phyloP scores from a whole-genome alignment of 2,113 vertebrate genomes.

The Mustelus asterias region DNA sequence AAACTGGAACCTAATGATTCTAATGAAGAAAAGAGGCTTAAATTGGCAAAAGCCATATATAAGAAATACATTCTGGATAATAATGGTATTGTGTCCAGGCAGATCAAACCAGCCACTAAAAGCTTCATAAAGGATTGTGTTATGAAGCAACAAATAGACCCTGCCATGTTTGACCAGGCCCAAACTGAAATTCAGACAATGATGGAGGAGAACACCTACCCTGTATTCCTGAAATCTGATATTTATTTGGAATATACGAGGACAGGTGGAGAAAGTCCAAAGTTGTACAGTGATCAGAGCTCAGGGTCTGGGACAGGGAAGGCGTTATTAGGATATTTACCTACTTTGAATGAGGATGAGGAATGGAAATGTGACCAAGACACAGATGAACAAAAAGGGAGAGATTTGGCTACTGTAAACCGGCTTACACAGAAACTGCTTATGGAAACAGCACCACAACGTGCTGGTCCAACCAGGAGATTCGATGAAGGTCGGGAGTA shows the following conservation, averaged over 20 bases:
- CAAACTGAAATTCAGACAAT: conserved; percentile 88
- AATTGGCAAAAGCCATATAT: conserved; percentile 90
- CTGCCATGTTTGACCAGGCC: conserved; percentile 96
- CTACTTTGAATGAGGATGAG: conserved; percentile 81
- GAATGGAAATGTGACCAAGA: conserved; percentile 82
- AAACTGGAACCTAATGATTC: conserved; percentile 73
- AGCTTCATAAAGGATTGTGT: conserved; percentile 95
- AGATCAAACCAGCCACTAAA: conserved; percentile 89
- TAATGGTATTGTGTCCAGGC: conserved; percentile 82
- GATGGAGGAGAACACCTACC: conserved; percentile 95
- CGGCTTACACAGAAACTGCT: conserved; percentile 78
- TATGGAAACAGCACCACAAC: conserved; percentile 70
- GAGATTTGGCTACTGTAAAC: conserved; percentile 60
- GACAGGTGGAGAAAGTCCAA: conserved; percentile 87
- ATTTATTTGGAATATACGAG: conserved; percentile 91
- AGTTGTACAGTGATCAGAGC: conserved; percentile 75
- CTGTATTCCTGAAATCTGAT: conserved; percentile 91
- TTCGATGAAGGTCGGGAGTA: conserved; percentile 78
- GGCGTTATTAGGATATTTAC: conserved; percentile 72
- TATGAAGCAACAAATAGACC: conserved; percentile 78
- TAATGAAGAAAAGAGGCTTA: conserved; percentile 85
- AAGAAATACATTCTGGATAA: conserved; percentile 89
- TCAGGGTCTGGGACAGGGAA: conserved; percentile 73
- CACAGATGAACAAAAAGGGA: conserved; percentile 53
- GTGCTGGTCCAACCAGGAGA: conserved; percentile 58